phyloP scores from a whole-genome alignment of 1,140 invertebrate species.

The Pseudomyrmex gracilis region DNA sequence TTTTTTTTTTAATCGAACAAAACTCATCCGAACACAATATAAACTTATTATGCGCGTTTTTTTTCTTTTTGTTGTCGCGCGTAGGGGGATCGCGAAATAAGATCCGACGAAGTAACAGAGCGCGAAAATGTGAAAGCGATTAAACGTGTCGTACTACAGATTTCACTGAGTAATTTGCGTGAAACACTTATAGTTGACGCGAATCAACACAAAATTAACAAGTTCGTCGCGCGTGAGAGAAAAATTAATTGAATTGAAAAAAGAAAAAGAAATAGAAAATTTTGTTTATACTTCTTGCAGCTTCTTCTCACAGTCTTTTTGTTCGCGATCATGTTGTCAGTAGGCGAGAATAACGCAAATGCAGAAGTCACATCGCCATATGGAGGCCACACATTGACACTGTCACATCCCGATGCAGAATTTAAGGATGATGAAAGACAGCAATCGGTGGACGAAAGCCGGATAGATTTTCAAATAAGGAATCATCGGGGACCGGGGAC shows the following conservation, averaged over 20 bases:
- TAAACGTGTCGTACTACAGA: background rate
- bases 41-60: too few relatives aligned
- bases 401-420: background rate
- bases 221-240: background rate
- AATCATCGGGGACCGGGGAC: conserved; percentile 93
- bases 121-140: conserved; percentile 34
- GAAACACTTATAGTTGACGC: too few relatives aligned
- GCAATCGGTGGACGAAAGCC: conserved; percentile 77
- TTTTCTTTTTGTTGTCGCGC: background rate
- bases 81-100: background rate
- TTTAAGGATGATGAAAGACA: conserved; percentile 50
- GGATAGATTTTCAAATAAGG: conserved; percentile 87
- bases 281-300: conserved; percentile 13
- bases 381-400: background rate
- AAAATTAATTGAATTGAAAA: background rate
- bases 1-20: too few relatives aligned
- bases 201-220: too few relatives aligned
- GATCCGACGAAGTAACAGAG: background rate
- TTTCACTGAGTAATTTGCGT: background rate
- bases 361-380: background rate
- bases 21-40: too few relatives aligned
- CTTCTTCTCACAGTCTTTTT: conserved; percentile 30
- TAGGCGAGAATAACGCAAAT: conserved; percentile 13
- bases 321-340: conserved; percentile 15
- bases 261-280: background rate